Base-by-base conservation (phyloP, 2,113 vertebrate genomes). In the Leptodactylus fuscus region DNA sequence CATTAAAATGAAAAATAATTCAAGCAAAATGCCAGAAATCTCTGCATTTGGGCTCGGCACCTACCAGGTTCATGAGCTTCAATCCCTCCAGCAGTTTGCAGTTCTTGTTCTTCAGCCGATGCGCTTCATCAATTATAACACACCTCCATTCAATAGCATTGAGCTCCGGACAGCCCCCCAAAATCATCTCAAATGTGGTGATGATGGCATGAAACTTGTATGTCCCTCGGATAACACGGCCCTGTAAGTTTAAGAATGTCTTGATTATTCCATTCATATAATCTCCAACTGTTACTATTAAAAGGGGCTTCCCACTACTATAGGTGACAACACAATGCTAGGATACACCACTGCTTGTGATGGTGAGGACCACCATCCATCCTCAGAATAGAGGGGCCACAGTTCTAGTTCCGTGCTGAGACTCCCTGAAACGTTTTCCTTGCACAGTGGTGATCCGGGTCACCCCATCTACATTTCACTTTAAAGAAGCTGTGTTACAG, bases 111-210 rank as follows among this genome's bases (percentile, higher is more conserved):
- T 99, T 99, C 90, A 99, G 94, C 24, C 98, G 94, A 91, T 99
- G 98, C 81, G 98, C 97, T 90, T 99, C 98, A 86, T 99, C 98
- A 86, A 99, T 99, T 90, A 99, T 98, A 82, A 97, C 96, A 4
- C 98, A 99, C 4, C 97, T 95, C 98, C 98, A 99, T 20, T 99
- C 97, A 74, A 99, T 96, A 38, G 97, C 97, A 88, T 99, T 98
- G 88, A 99, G 94, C 85, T 98, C 97, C 9, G 97, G 96, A 89
- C 98, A 99, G 81, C 97, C 97, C 65, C 97, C 97, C 90, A 99
- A 94, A 92, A 99, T 99, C 97, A 99, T 99, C 93, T 99, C 98
- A 89, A 99, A 99, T 2, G 98, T 99, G 71, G 97, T 99, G 91
- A 99, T 99, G 79, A 99, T 95, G 58, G 97, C 97, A 88, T 98